Evolutionary conservation across 2,888 invertebrate species (phyloP).

Genomic region (Caenorhabditis wallacei): DNA sequence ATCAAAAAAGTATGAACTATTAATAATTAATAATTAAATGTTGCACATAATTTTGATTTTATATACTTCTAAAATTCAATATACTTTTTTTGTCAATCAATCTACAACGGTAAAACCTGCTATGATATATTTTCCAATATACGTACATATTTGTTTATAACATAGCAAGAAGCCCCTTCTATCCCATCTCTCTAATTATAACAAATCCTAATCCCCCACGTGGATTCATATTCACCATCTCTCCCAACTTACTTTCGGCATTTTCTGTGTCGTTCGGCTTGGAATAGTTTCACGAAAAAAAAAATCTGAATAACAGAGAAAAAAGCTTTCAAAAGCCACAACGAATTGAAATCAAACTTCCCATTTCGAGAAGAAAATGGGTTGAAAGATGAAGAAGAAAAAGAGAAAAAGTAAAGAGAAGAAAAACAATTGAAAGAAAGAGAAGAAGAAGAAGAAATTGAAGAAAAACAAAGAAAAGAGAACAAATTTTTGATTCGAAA

Average conservation of each 20-base stretch:
- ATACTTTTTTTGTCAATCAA: no score
- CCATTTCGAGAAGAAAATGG: slow-evolving; percentile 13
- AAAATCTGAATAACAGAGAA: slow-evolving; percentile 8
- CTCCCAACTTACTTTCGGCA: slow-evolving; percentile 25
- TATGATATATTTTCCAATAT: no score
- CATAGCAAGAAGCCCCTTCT: slow-evolving; percentile 9
- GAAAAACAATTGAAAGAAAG: slow-evolving; percentile 32
- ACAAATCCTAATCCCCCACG: slow-evolving; percentile 18
- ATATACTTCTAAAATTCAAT: no score
- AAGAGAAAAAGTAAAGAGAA: not conserved
- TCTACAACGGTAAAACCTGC: no score
- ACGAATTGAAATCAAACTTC: slow-evolving; percentile 22
- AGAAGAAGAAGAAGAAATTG: slow-evolving; percentile 34
- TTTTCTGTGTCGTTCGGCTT: not conserved
- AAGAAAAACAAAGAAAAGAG: slow-evolving; percentile 30
- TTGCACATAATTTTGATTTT: no score
- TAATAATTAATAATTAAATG: no score
- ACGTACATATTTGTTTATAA: not conserved
- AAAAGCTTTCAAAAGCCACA: slow-evolving; percentile 16
- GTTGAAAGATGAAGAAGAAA: slow-evolving; percentile 2
- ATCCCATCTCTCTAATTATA: slow-evolving; percentile 1
- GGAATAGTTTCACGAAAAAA: not conserved
- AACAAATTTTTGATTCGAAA: slow-evolving; percentile 34
- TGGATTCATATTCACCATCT: not conserved
- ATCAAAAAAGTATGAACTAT: no score